Conservation (phyloP, 2,888 invertebrate species). For the Cynaeus angustus region DNA sequence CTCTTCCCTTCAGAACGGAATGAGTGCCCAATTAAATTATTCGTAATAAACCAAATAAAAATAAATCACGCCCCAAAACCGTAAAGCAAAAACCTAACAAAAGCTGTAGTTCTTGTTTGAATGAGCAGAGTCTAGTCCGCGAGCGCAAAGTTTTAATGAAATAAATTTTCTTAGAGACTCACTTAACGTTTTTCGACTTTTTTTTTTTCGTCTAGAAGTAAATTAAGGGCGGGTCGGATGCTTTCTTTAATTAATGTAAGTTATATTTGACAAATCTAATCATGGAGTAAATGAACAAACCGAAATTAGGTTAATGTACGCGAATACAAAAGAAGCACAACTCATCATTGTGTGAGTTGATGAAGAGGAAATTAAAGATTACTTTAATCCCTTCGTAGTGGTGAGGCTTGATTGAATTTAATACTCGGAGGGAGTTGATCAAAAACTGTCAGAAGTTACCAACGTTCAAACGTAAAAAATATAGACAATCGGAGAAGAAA, state of each 20-base stretch:
- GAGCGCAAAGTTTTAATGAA: conserved; percentile 9
- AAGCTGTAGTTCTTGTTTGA: conserved; percentile 7
- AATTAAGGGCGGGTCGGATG: background rate
- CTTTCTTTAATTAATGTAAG: conserved; percentile 3
- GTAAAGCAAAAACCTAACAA: background rate
- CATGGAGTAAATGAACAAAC: conserved; percentile 8
- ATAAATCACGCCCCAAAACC: background rate
- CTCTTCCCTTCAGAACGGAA: background rate
- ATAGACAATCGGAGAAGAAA: conserved; percentile 1
- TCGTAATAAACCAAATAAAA: background rate
- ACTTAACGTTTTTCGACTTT: conserved; percentile 2
- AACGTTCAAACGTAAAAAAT: conserved; percentile 5
- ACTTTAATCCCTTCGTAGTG: conserved; percentile 13
- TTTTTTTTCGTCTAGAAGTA: background rate
- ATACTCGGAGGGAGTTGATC: conserved; percentile 18
- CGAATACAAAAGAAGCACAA: conserved; percentile 12
- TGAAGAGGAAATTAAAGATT: conserved; percentile 32
- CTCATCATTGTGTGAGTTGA: conserved; percentile 2
- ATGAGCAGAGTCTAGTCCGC: background rate
- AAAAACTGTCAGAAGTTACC: conserved; percentile 23
- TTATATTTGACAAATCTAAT: conserved; percentile 9
- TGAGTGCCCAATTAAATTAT: background rate
- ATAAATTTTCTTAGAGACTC: conserved; percentile 10
- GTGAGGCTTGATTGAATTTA: conserved; percentile 17
- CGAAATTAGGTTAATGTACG: conserved; percentile 16